Evolutionary conservation across 2,888 invertebrate genomes (phyloP), one percentile per base, ranked within the genome.

Genomic region (Phrixothrix hirtus): DNA sequence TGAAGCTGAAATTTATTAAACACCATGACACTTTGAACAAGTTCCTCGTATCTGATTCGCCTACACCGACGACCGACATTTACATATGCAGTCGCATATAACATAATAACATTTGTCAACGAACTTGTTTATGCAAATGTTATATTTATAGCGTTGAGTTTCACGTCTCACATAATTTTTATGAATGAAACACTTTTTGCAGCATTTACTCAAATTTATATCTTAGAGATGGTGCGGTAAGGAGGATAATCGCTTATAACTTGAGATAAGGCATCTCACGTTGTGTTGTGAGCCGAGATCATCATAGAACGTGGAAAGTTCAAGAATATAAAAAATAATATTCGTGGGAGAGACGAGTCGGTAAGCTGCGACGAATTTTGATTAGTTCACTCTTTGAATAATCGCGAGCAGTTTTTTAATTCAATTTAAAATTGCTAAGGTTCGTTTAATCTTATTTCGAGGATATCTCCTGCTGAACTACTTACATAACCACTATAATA

Each of bases 41-140:
- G 37, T 36, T 37, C 26, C 17, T 25, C 14, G n/a, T 32, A 37
- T 25, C 21, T 29, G 46, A 36, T 53, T 29, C 54, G 44, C 54
- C 54, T 39, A 54, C 54, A 31, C 30, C 32, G 26, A 37, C 48
- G 38, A 31, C 30, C 32, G 26, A 37, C 48, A 44, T 54, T 54
- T 49, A 38, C 54, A 54, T 54, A 49, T 49, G 44, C 54, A 54
- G 44, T 49, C 55, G 43, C 46, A 50, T 46, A 55, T 48, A 54
- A 54, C 54, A 54, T 42, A 44, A 53, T 59, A 58, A 59, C 57
- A 61, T 61, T 59, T 61, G 59, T 59, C 59, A 58, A 56, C 61
- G 52, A 48, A 59, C 59, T 61, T 61, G 61, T 61, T 59, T 61
- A 61, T 61, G 61, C 61, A 61, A 61, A 61, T 61, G 41, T 55